A percentile compares a stretch with the other conserved stretches of the same genome.
Evolutionary conservation across 1,140 invertebrate genomes (phyloP).

Genomic region (Neotoxoptera formosana): DNA sequence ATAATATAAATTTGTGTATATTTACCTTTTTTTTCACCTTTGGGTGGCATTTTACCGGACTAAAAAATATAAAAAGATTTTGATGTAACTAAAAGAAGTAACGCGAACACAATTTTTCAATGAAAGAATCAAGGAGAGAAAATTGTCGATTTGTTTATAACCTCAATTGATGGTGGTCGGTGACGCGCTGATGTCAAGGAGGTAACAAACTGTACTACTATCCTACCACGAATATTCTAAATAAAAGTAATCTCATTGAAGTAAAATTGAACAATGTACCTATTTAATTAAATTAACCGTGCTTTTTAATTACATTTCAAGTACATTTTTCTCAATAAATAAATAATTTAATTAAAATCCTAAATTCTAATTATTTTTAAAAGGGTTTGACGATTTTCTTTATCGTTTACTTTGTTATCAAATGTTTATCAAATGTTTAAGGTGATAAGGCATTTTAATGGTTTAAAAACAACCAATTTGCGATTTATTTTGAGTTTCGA

Average conservation of each 20-base stretch:
- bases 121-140: not conserved
- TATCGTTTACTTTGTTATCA: not conserved
- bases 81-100: not conserved
- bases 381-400: not conserved
- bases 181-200: conserved; percentile 48
- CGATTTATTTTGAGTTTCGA: not conserved
- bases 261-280: not conserved
- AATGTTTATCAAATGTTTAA: not conserved
- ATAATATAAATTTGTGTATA: conserved; percentile 28
- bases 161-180: conserved; percentile 13
- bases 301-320: not conserved
- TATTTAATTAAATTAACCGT: no score
- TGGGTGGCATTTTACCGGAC: conserved; percentile 43
- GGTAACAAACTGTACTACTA: not conserved
- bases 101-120: conserved; percentile 8
- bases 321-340: not conserved
- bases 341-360: not conserved
- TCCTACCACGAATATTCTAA: not conserved
- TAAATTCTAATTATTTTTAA: not conserved
- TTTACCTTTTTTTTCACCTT: conserved; percentile 53
- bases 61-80: conserved; percentile 18
- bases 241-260: not conserved
- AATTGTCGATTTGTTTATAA: conserved; percentile 50
- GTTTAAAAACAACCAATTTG: not conserved
- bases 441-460: not conserved